phyloP scores from a whole-genome alignment of 2,888 invertebrate genomes.

The Dusona sp. region DNA sequence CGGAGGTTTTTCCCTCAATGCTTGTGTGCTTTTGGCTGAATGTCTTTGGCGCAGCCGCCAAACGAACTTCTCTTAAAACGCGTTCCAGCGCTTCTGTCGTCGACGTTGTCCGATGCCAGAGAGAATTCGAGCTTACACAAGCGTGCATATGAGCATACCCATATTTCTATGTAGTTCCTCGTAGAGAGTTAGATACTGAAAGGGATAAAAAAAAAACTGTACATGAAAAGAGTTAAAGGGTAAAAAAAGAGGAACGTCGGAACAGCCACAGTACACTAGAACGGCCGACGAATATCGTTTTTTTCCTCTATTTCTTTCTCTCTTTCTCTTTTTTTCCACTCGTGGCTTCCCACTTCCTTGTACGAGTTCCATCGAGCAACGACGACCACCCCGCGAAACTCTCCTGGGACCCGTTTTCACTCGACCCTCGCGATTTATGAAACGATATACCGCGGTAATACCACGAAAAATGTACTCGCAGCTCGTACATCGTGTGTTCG shows the following conservation, averaged over 20 bases:
- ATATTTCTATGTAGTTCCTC: constrained; percentile 7
- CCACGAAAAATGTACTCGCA: constrained; percentile 14
- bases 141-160: neutral
- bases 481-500: neutral
- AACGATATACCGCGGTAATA: constrained; percentile 11
- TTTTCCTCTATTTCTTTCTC: constrained; percentile 18
- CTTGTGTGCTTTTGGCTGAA: constrained; percentile 37
- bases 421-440: constrained; percentile 32
- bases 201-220: constrained; percentile 11
- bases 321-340: constrained; percentile 9
- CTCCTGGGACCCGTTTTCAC: constrained; percentile 38
- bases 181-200: neutral
- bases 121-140: neutral
- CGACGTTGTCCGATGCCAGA: constrained; percentile 36
- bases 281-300: constrained; percentile 25
- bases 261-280: neutral
- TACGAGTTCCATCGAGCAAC: constrained; percentile 57
- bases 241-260: constrained; percentile 30
- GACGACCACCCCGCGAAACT: constrained; percentile 13
- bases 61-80: constrained; percentile 17
- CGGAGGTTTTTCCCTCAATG: constrained; percentile 12
- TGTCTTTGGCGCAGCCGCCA: constrained; percentile 51
- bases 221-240: constrained; percentile 18
- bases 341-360: constrained; percentile 60
- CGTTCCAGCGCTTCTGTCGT: constrained; percentile 30